A percentile compares a stretch with the other conserved stretches of the same genome.
These are phyloP conservation scores for Papilio xuthus DNA, from an alignment of 1,140 invertebrate genomes.

Conservation along the genomic window DNA sequence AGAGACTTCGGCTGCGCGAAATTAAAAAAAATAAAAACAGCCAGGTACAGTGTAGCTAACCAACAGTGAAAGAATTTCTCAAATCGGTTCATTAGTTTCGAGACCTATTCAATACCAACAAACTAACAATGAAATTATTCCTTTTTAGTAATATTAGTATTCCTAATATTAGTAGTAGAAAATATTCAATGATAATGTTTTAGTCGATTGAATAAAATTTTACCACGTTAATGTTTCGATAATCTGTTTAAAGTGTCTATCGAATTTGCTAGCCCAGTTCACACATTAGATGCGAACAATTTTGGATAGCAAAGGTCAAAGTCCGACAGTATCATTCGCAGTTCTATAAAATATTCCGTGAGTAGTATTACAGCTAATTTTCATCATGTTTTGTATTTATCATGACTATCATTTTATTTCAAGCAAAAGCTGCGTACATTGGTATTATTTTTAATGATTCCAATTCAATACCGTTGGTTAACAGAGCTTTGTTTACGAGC, in stretches of 20 bases:
- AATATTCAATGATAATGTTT: too few relatives aligned
- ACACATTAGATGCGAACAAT: constrained; percentile 40
- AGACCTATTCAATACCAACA: too few relatives aligned
- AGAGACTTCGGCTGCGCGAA: too few relatives aligned
- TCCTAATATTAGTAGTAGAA: too few relatives aligned
- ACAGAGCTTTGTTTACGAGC: constrained; percentile 36
- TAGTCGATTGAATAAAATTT: too few relatives aligned
- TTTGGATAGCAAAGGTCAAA: constrained; percentile 65
- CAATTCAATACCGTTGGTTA: constrained; percentile 45
- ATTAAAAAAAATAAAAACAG: too few relatives aligned
- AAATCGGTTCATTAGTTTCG: too few relatives aligned
- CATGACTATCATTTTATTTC: constrained; percentile 67
- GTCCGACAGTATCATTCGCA: constrained; percentile 62
- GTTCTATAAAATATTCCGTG: constrained; percentile 58
- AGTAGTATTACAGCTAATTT: constrained; percentile 55
- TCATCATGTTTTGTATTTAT: constrained; percentile 70
- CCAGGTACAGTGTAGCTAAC: too few relatives aligned
- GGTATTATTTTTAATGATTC: constrained; percentile 65
- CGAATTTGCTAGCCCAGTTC: constrained; percentile 9
- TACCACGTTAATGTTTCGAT: too few relatives aligned
- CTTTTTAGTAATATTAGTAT: too few relatives aligned
- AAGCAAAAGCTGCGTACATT: constrained; percentile 60
- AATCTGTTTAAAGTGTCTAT: background rate
- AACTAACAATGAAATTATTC: too few relatives aligned
- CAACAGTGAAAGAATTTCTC: too few relatives aligned